Percentiles rank a stretch among this genome's conserved stretches.
phyloP scores from a whole-genome alignment of 2,113 vertebrate species.

The Archilochus colubris region DNA sequence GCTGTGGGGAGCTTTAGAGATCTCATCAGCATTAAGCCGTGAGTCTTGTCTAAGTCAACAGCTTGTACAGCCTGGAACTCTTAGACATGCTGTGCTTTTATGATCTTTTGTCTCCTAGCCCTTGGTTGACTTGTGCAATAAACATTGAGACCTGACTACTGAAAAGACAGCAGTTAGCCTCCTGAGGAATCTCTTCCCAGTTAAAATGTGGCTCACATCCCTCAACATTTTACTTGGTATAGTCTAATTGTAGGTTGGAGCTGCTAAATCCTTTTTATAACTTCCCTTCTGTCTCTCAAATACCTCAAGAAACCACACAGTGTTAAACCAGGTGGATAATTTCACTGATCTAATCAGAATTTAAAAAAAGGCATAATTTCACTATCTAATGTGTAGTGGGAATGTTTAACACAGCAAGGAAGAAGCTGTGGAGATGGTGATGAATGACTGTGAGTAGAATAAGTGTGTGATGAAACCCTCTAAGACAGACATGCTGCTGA shows the following conservation, averaged over 20 bases:
- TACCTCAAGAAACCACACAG: neutral
- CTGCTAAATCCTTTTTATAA: neutral
- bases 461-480: neutral
- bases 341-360: neutral
- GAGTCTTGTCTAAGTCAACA: constrained; percentile 68
- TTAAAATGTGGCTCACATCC: neutral
- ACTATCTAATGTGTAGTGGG: neutral
- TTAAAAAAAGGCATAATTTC: neutral
- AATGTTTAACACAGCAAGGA: neutral
- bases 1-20: constrained; percentile 91
- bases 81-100: neutral
- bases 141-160: neutral
- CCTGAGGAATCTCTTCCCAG: neutral
- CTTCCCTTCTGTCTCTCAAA: neutral
- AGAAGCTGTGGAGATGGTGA: neutral
- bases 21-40: constrained; percentile 97
- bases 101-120: neutral
- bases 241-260: neutral
- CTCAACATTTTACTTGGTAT: neutral
- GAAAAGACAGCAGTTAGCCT: neutral
- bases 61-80: neutral
- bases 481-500: neutral
- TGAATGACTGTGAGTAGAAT: neutral
- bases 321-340: neutral
- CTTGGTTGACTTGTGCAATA: neutral